These are phyloP conservation scores for Girardinichthys multiradiatus DNA, from an alignment of 2,113 vertebrate species.

Conservation along the genomic window DNA sequence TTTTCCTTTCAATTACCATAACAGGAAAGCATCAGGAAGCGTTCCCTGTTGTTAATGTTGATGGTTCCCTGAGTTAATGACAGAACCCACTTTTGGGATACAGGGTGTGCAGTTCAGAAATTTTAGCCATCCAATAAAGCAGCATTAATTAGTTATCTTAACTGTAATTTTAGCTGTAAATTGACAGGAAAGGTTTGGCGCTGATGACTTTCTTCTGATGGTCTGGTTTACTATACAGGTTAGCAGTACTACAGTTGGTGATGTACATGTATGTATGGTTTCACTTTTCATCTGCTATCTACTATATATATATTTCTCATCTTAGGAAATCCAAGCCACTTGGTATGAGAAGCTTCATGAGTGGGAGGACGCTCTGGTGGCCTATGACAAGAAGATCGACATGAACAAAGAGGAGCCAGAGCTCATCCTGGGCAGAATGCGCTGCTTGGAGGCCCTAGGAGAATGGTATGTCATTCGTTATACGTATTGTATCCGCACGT, in stretches of 20 bases:
- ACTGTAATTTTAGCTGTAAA: not conserved
- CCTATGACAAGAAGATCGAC: constrained; percentile 98
- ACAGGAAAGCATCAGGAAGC: constrained; percentile 6
- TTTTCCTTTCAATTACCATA: constrained; percentile 23
- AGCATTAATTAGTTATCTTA: no score
- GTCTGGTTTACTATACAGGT: no score
- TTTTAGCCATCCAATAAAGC: not conserved
- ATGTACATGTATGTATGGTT: not conserved
- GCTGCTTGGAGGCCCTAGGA: constrained; percentile 95
- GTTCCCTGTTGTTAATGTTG: constrained; percentile 3
- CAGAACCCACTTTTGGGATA: constrained; percentile 1
- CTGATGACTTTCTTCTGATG: no score
- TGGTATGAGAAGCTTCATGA: constrained; percentile 99
- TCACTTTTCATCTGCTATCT: not conserved
- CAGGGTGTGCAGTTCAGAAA: not conserved
- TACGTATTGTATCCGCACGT: not conserved
- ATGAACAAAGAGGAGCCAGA: constrained; percentile 97
- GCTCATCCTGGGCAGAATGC: constrained; percentile 96
- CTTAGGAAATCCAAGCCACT: constrained; percentile 97
- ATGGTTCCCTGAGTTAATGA: constrained; percentile 9
- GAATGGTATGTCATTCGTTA: constrained; percentile 88
- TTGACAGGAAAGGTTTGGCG: not conserved
- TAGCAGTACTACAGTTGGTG: not conserved
- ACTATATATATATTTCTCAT: not conserved
- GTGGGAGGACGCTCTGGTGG: constrained; percentile 96